These are phyloP conservation scores for Sinodicranocentrus sp. DNA, from an alignment of 2,888 invertebrate genomes.

Conservation along the genomic window DNA sequence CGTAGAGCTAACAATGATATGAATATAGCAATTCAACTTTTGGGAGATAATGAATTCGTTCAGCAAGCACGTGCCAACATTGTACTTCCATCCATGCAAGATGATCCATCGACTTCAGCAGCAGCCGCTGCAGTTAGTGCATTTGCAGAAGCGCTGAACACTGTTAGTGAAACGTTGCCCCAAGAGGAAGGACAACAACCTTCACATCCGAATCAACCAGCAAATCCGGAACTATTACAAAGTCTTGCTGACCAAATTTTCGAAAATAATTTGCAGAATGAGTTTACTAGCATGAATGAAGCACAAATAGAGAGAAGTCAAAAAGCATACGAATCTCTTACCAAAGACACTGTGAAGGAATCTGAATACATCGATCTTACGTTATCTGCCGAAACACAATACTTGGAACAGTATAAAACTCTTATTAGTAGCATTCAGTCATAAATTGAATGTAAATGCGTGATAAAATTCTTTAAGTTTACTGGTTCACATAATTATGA, in stretches of 20 bases:
- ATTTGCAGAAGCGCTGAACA: conserved; percentile 2
- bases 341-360: conserved; percentile 82
- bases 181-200: no score
- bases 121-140: conserved; percentile 19
- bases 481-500: no score
- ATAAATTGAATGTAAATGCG: no score
- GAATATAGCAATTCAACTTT: conserved; percentile 83
- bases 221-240: conserved; percentile 33
- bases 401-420: conserved; percentile 83
- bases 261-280: conserved; percentile 30
- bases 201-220: not conserved
- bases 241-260: conserved; percentile 46
- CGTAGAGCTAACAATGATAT: conserved; percentile 85
- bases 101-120: conserved; percentile 3
- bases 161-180: no score
- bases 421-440: conserved; percentile 34
- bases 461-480: no score
- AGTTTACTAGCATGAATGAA: conserved; percentile 12
- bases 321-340: conserved; percentile 82
- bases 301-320: conserved; percentile 79
- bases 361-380: conserved; percentile 88
- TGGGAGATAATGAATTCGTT: conserved; percentile 80
- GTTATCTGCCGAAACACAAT: conserved; percentile 84
- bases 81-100: not conserved
- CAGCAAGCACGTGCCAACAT: conserved; percentile 29